A percentile compares a stretch with the other conserved stretches of the same genome.
phyloP scores from a whole-genome alignment of 1,140 invertebrate genomes.

The Acromyrmex echinatior region DNA sequence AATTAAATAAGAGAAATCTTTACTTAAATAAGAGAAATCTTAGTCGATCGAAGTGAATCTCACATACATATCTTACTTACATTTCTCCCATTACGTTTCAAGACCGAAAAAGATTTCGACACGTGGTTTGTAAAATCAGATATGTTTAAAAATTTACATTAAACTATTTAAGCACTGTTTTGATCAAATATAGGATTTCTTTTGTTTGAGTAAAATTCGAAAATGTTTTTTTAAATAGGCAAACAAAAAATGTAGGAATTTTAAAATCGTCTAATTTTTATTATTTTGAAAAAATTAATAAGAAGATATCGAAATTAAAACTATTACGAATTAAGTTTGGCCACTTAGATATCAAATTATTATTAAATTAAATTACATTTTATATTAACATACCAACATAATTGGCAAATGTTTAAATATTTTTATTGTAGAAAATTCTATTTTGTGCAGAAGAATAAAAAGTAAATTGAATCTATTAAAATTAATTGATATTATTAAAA shows the following conservation, averaged over 20 bases:
- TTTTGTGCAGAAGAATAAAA: neutral
- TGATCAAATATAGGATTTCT: too few species aligned
- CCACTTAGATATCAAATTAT: neutral
- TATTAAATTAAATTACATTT: conserved; percentile 14
- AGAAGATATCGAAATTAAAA: neutral
- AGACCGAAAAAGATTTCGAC: too few species aligned
- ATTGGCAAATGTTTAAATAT: neutral
- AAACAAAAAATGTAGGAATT: neutral
- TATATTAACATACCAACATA: neutral
- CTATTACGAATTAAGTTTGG: neutral
- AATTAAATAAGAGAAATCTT: too few species aligned
- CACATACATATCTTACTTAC: too few species aligned
- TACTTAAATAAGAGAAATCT: too few species aligned
- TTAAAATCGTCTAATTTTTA: neutral
- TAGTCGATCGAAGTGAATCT: too few species aligned
- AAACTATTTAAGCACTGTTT: too few species aligned
- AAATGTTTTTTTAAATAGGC: neutral
- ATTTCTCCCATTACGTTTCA: too few species aligned
- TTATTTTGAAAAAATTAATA: neutral
- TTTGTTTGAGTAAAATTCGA: neutral
- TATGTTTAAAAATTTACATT: too few species aligned
- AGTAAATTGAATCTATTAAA: neutral
- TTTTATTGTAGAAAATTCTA: neutral
- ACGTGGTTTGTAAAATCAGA: too few species aligned
- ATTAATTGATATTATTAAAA: conserved; percentile 1